phyloP scores from a whole-genome alignment of 2,113 vertebrate genomes.

The Neomonachus schauinslandi region DNA sequence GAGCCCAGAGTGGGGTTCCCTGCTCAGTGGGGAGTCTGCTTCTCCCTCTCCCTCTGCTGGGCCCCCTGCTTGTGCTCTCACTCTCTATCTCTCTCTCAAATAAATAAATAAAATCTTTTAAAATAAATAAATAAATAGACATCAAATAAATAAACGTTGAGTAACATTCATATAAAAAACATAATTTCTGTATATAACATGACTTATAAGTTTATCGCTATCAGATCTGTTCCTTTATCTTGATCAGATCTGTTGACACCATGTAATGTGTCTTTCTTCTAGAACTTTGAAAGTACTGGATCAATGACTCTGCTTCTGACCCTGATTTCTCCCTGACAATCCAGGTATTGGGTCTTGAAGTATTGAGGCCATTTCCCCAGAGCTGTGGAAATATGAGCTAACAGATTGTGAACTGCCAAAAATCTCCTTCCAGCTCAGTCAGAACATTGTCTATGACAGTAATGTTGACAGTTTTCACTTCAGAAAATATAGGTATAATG shows the following conservation, averaged over 20 bases:
- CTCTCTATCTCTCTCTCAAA: neutral
- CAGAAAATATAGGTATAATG: conserved; percentile 79
- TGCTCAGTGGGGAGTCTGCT: neutral
- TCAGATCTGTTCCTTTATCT: neutral
- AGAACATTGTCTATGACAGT: conserved; percentile 77
- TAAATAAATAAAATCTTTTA: neutral
- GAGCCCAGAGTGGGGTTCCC: accelerated
- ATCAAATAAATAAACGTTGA: conserved; percentile 25
- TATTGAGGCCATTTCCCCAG: conserved; percentile 76
- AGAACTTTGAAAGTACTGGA: conserved; percentile 67
- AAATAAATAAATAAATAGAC: neutral
- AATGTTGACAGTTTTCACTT: conserved; percentile 75
- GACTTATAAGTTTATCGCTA: neutral
- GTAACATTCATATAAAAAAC: neutral
- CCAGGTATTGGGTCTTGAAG: conserved; percentile 70
- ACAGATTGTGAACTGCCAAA: conserved; percentile 77
- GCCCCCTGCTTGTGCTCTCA: neutral
- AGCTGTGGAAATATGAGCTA: conserved; percentile 75
- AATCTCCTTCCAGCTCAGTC: conserved; percentile 78
- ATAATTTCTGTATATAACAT: neutral
- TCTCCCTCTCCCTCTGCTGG: neutral
- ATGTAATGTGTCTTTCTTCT: conserved; percentile 71
- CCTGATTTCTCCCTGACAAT: conserved; percentile 70
- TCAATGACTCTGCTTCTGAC: conserved; percentile 78
- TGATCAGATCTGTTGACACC: conserved; percentile 64